Evolutionary conservation across 2,888 invertebrate genomes (phyloP).

Genomic region (Shargacucullia verbasci): DNA sequence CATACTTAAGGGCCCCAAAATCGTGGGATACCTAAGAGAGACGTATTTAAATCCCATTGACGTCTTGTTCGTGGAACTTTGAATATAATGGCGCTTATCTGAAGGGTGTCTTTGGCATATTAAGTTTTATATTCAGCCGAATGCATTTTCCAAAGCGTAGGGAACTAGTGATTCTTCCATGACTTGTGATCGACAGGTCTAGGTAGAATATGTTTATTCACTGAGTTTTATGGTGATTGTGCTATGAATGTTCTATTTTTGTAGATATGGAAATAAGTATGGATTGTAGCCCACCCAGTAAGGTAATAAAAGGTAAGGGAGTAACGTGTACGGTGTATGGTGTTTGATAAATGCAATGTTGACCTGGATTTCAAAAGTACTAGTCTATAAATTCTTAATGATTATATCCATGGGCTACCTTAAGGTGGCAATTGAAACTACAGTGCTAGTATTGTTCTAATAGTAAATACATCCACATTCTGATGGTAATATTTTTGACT

Average conservation of each 20-base stretch:
- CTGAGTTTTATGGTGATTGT: conserved; percentile 50
- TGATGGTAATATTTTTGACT: too few species aligned
- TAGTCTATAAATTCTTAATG: too few species aligned
- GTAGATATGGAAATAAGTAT: conserved; percentile 6
- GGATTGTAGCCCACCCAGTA: conserved; percentile 25
- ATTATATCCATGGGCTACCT: too few species aligned
- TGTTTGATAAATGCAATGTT: conserved; percentile 13
- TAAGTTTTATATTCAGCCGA: conserved; percentile 57
- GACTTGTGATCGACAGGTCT: conserved; percentile 52
- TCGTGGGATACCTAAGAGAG: conserved; percentile 67
- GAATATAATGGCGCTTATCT: conserved; percentile 77
- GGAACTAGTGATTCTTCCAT: conserved; percentile 37
- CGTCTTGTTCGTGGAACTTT: conserved; percentile 77
- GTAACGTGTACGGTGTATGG: too few species aligned
- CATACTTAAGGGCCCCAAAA: conserved; percentile 62
- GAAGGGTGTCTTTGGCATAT: conserved; percentile 62
- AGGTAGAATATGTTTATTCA: conserved; percentile 50
- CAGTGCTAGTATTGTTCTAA: too few species aligned
- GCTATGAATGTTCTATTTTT: conserved; percentile 40
- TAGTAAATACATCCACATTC: too few species aligned
- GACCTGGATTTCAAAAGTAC: neutral
- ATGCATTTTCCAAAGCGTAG: conserved; percentile 37
- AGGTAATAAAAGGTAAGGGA: conserved; percentile 3
- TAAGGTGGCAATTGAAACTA: too few species aligned
- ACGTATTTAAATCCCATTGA: conserved; percentile 83